phyloP scores from a whole-genome alignment of 2,888 invertebrate species.

The Fragum whitleyi region DNA sequence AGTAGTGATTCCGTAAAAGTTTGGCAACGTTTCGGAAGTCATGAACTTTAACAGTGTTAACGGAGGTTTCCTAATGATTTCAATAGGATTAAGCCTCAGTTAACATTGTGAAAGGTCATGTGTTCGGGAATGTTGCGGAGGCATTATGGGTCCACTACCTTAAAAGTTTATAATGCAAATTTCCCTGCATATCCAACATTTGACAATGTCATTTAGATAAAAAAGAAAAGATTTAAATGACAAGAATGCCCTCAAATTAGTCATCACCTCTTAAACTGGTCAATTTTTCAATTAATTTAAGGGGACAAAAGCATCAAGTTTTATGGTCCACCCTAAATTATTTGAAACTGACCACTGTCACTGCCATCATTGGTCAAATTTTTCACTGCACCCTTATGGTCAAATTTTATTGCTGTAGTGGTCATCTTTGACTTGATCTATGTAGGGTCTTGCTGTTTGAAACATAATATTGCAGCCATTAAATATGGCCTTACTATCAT shows the following conservation, averaged over 20 bases:
- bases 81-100: too few species aligned
- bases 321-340: constrained; percentile 17
- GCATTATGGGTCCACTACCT: too few species aligned
- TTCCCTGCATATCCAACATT: too few species aligned
- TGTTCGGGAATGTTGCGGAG: too few species aligned
- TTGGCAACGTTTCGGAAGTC: too few species aligned
- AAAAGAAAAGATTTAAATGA: constrained; percentile 6
- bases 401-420: constrained; percentile 10
- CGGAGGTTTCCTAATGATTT: too few species aligned
- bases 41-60: too few species aligned
- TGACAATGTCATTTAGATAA: too few species aligned
- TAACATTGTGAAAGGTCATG: too few species aligned
- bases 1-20: too few species aligned
- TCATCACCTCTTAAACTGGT: constrained; percentile 8
- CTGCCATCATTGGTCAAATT: constrained; percentile 8
- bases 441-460: not conserved
- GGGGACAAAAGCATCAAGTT: constrained; percentile 25
- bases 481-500: not conserved
- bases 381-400: constrained; percentile 11
- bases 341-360: constrained; percentile 25
- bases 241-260: constrained; percentile 15
- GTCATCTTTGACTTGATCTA: not conserved
- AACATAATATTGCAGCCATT: not conserved
- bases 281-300: constrained; percentile 24
- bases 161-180: too few species aligned